phyloP scores from a whole-genome alignment of 2,797 vertebrate species.

The Sorex maritimensis region DNA sequence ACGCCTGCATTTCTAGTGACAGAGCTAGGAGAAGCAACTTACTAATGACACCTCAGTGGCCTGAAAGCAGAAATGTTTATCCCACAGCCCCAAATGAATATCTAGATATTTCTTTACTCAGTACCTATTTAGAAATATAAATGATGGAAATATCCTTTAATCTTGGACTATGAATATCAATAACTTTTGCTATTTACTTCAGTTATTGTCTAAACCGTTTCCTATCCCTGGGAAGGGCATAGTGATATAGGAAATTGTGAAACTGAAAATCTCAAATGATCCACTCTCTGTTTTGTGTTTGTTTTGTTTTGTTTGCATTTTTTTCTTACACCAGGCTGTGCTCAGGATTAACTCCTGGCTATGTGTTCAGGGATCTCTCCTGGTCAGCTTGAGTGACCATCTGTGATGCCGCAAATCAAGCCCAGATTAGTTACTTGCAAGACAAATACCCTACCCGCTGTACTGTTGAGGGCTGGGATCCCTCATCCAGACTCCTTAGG shows the following conservation, averaged over 20 bases:
- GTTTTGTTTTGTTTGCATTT: no score
- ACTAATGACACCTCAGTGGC: neutral
- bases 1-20: constrained; percentile 39
- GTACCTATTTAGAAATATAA: constrained; percentile 24
- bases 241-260: neutral
- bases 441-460: no score
- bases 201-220: constrained; percentile 2
- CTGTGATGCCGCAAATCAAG: no score
- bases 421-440: no score
- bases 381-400: no score
- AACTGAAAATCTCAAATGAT: constrained; percentile 16
- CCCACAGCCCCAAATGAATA: constrained; percentile 43
- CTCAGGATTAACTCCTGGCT: no score
- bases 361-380: no score
- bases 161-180: neutral
- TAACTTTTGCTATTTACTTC: constrained; percentile 27
- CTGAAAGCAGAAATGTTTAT: neutral
- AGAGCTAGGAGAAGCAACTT: constrained; percentile 55
- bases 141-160: constrained; percentile 22
- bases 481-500: neutral
- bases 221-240: no score
- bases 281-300: neutral
- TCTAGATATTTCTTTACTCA: neutral
- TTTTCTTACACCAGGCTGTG: no score
- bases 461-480: no score